Conservation (phyloP, 1,140 invertebrate species). For the Acromyrmex heyeri region DNA sequence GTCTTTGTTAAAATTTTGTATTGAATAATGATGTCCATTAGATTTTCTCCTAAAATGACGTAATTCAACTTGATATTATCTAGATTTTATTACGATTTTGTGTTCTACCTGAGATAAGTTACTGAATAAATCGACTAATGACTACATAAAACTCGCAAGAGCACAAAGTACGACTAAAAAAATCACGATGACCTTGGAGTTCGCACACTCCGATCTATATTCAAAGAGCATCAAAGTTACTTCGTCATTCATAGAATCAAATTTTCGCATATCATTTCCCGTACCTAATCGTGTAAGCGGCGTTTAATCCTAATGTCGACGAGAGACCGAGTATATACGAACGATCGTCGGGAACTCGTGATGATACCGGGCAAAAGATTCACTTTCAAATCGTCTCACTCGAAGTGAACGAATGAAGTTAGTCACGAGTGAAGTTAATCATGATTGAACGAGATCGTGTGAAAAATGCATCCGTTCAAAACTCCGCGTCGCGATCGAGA, state of each 20-base stretch:
- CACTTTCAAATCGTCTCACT: not conserved
- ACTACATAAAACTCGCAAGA: not conserved
- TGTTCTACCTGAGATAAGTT: not conserved
- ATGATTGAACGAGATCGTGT: too few species aligned
- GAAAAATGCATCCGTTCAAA: not conserved
- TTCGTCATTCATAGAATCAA: not conserved
- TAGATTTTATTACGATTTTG: too few species aligned
- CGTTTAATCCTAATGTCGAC: not conserved
- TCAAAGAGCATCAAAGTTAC: not conserved
- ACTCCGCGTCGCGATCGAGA: not conserved
- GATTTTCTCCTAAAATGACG: too few species aligned
- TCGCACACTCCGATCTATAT: not conserved
- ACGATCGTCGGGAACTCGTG: not conserved
- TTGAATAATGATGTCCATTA: too few species aligned
- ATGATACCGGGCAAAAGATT: not conserved
- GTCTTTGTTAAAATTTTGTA: too few species aligned
- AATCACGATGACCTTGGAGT: not conserved
- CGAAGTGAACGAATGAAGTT: not conserved
- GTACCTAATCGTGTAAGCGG: not conserved
- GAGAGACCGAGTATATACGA: not conserved
- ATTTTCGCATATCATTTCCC: not conserved
- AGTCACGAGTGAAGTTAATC: not conserved
- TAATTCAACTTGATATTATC: too few species aligned
- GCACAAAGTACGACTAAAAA: not conserved
- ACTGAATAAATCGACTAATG: not conserved